Base-by-base conservation (phyloP, 2,888 invertebrate genomes). In the Hydrotaea cyrtoneurina region DNA sequence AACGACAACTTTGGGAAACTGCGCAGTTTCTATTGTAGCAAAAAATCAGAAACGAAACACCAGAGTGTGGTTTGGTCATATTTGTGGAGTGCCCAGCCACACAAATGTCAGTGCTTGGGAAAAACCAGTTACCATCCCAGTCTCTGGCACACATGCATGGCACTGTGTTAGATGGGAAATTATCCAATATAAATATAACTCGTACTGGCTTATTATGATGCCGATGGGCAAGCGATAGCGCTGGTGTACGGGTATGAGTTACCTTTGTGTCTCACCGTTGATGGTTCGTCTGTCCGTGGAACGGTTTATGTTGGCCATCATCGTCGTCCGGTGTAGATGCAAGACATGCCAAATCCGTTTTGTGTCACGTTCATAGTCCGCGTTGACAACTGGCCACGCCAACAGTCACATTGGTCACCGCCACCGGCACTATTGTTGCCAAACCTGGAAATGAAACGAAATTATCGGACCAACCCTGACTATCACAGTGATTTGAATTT, bases 81-180 rank as follows among this genome's bases (percentile, higher is more conserved):
- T 8, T 36, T 3, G 36, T 36, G 36, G 36, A 36, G 39, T 39
- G 10, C 39, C 10, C 39, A 4, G 13, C 10, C 39, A 23, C 19
- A 26, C 64, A 71, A 80, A 72, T 76, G 62, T 76, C 72, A 21
- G 43, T 43, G 19, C 46, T 74, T 26, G 15, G 79, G 36, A 64
- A 59, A 82, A 82, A 83, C 83, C 71, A 80, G 83, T 83, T 76
- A 57, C 39, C 39, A 2, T 4, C 31, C 43, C 82, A 71, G 79
- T 75, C 69, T 50, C 17, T 36, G 1, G 39, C 39, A 7, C 43
- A 78, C 23, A 73, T n/a, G 53, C 57, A 74, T 74, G 31, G 31
- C 78, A 78, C 74, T 82, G 78, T 82, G 78, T 82, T 78, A 73
- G 74, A 82, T 73, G 74, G 69, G 50, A 69, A 43, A 11, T 19